Evolutionary conservation across 2,797 vertebrate species (phyloP).

Genomic region (Argentina silus): DNA sequence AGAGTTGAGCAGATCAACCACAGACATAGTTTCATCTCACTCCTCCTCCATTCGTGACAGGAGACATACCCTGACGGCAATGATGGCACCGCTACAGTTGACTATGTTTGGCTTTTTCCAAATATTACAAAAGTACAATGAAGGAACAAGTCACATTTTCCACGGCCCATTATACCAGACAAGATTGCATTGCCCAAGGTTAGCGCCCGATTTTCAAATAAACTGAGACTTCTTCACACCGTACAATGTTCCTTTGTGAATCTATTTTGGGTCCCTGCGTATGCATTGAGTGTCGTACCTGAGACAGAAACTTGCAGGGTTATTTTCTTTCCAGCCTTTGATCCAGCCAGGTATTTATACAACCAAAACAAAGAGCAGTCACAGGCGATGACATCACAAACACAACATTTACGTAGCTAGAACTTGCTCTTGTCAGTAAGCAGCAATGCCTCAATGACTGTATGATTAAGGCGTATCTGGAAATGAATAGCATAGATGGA

Average conservation of each 20-base stretch:
- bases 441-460: no score
- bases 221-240: conserved; percentile 45
- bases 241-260: conserved; percentile 52
- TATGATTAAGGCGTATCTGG: no score
- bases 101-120: conserved; percentile 50
- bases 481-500: no score
- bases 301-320: conserved; percentile 51
- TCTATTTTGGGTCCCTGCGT: conserved; percentile 57
- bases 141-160: conserved; percentile 44
- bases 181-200: conserved; percentile 46
- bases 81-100: conserved; percentile 36
- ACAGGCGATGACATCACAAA: conserved; percentile 24
- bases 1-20: conserved; percentile 45
- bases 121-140: conserved; percentile 49
- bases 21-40: conserved; percentile 37
- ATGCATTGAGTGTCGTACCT: conserved; percentile 57
- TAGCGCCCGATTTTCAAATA: conserved; percentile 56
- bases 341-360: conserved; percentile 64
- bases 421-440: no score
- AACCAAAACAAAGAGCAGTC: conserved; percentile 38
- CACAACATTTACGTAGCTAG: not conserved
- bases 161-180: conserved; percentile 45
- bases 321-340: conserved; percentile 60
- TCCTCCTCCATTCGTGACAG: conserved; percentile 34
- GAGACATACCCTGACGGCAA: conserved; percentile 32